These are phyloP conservation scores for Onychomys leucogaster DNA, from an alignment of 2,797 vertebrate species.

Conservation along the genomic window DNA sequence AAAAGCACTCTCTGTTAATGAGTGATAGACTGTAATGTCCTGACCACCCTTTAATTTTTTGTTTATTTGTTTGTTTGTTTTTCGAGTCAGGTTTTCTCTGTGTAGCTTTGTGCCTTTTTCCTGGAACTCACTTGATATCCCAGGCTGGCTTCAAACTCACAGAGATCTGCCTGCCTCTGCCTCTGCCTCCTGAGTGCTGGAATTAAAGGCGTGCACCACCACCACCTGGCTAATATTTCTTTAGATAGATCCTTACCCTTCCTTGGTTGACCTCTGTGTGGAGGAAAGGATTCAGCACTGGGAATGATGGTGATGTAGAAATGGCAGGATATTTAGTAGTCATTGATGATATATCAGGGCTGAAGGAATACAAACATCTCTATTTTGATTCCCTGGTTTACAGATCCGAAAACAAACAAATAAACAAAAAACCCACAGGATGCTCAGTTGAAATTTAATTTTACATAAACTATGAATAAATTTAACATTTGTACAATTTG, in stretches of 20 bases:
- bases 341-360: neutral
- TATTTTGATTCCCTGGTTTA: neutral
- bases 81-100: too few species aligned
- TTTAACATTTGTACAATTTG: neutral
- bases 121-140: too few species aligned
- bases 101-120: too few species aligned
- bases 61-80: too few species aligned
- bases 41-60: too few species aligned
- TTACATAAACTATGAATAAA: neutral
- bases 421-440: neutral
- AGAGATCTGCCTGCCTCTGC: too few species aligned
- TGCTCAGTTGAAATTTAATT: constrained; percentile 9
- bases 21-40: neutral
- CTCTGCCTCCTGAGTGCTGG: too few species aligned
- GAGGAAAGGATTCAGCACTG: neutral
- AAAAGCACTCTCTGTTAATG: neutral
- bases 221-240: too few species aligned
- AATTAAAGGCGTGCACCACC: too few species aligned
- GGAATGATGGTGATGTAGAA: neutral
- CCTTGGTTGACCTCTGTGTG: neutral
- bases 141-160: too few species aligned
- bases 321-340: neutral
- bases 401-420: neutral
- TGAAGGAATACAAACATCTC: neutral
- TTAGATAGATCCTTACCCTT: neutral